phyloP scores from a whole-genome alignment of 2,113 vertebrate genomes.

The Oxygymnocypris stewartii region DNA sequence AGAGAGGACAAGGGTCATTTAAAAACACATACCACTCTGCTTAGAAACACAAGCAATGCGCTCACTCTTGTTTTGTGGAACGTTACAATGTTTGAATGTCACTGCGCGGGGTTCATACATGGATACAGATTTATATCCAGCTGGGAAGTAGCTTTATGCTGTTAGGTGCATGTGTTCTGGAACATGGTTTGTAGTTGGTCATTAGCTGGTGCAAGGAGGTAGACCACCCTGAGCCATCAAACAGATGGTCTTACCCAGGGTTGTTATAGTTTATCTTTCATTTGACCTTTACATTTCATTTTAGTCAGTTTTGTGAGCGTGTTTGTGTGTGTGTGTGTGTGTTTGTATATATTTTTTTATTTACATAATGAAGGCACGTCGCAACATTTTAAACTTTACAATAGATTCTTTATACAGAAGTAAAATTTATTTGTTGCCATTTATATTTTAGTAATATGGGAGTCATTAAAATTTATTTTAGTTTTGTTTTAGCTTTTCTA shows the following conservation, averaged over 20 bases:
- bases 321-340: too few relatives aligned
- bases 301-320: too few relatives aligned
- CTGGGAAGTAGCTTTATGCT: neutral
- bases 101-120: neutral
- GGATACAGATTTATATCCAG: neutral
- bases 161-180: neutral
- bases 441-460: neutral
- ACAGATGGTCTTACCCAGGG: neutral
- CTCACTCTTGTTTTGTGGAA: neutral
- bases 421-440: neutral
- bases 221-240: neutral
- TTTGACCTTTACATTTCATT: neutral
- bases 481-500: neutral
- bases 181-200: neutral
- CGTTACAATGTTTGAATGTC: neutral
- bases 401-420: neutral
- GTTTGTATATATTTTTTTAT: too few relatives aligned
- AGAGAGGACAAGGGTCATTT: slow-evolving; percentile 46
- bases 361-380: neutral
- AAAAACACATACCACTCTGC: slow-evolving; percentile 44
- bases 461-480: too few relatives aligned
- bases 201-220: neutral
- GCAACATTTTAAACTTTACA: neutral
- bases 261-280: neutral
- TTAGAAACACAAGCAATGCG: slow-evolving; percentile 20